Conservation (phyloP, 2,113 vertebrate species). For the Oostethus manadensis region DNA sequence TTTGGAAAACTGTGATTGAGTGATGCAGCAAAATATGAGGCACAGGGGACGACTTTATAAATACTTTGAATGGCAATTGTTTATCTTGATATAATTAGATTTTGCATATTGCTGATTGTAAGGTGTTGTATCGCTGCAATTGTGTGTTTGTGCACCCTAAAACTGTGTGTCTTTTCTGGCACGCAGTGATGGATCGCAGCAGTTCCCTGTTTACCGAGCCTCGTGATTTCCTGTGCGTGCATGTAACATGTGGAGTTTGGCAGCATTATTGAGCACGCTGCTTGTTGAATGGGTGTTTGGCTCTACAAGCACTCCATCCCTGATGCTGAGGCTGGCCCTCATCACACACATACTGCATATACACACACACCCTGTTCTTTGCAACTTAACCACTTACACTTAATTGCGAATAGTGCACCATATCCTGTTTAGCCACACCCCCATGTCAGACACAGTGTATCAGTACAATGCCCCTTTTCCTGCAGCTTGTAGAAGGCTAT, state of each 20-base stretch:
- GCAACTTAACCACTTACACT: conserved; percentile 88
- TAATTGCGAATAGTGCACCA: conserved; percentile 94
- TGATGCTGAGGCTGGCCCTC: conserved; percentile 69
- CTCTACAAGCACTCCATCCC: conserved; percentile 87
- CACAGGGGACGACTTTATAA: background rate
- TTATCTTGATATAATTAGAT: conserved; percentile 21
- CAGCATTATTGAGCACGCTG: conserved; percentile 98
- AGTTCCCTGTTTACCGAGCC: conserved; percentile 92
- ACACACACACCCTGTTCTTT: conserved; percentile 51
- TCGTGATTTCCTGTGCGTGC: conserved; percentile 96
- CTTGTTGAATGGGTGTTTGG: conserved; percentile 93
- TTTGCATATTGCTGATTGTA: background rate
- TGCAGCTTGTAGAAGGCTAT: conserved; percentile 43
- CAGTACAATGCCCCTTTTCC: conserved; percentile 54
- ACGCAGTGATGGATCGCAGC: conserved; percentile 82
- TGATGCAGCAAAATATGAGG: too few relatives aligned
- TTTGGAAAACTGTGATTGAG: too few relatives aligned
- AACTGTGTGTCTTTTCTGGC: conserved; percentile 41
- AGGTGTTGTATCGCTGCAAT: conserved; percentile 18
- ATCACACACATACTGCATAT: conserved; percentile 30
- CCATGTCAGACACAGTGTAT: conserved; percentile 73
- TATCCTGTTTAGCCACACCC: conserved; percentile 75
- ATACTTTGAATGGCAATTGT: conserved; percentile 29
- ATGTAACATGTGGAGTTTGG: conserved; percentile 96
- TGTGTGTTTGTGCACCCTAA: conserved; percentile 14